Evolutionary conservation across 2,113 vertebrate genomes (phyloP), one percentile per base, ranked within the genome.

Genomic region (Ptilorrhoa leucosticta): DNA sequence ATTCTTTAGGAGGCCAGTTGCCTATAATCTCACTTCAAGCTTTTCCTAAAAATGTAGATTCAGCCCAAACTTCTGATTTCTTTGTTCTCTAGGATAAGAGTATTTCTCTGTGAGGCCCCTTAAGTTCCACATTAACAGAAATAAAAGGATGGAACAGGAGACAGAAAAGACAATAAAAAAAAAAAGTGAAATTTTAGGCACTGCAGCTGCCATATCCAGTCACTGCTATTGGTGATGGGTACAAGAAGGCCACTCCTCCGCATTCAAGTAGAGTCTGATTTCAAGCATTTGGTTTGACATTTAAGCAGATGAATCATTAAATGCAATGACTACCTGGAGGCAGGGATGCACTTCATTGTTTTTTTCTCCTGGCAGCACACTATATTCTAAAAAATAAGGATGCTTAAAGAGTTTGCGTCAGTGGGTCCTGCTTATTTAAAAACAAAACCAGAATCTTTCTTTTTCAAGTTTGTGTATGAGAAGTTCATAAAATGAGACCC

Each of bases 291-390:
- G 27, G 48, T 93, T 86, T 96, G 92, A 92, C 92, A 92, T 95
- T 96, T 93, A 82, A 82, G 71, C 91, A 91, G 88, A 91, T 96
- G 96, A 97, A 65, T 96, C 95, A 94, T 89, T 83, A 81, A 68
- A 65, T 72, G n/a, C 81, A 82, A 65, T 0, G 0, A 76, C 30
- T 90, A 89, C 91, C 86, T 92, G 80, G 77, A 93, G 90, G 89
- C 86, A 96, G 69, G 44, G 42, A 77, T 82, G 44, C 37, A 72
- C 77, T 90, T 88, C 2, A 12, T 37, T 68, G 71, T 60, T 89
- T 77, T 85, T 58, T 87, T n/a, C 47, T 83, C 30, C 40, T 87
- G 53, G n/a, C 33, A 96, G 26, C 13, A 60, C 33, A 50, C 7
- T 64, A 15, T 83, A 86, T 76, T 84, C 33, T 72, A 79, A 82